Conservation (phyloP, 2,797 vertebrate genomes). For the Leptodactylus fallax region DNA sequence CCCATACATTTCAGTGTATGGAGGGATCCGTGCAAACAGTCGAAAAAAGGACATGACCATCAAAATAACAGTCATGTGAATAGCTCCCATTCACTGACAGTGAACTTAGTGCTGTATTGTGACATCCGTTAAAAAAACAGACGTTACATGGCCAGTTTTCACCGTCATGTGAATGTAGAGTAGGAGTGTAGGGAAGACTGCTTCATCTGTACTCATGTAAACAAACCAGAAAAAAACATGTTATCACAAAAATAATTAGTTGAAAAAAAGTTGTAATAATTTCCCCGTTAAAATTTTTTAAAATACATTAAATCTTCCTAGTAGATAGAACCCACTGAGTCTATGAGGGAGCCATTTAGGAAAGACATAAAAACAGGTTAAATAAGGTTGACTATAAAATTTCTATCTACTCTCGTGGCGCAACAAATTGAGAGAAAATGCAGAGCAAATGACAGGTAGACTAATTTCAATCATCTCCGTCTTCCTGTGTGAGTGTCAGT, state of each 20-base stretch:
- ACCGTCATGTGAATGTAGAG: no score
- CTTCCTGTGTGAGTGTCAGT: slow-evolving; percentile 67
- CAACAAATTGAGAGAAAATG: slow-evolving; percentile 67
- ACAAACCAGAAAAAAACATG: background rate
- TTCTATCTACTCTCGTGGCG: slow-evolving; percentile 62
- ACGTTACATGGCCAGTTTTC: no score
- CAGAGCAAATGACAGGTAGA: slow-evolving; percentile 65
- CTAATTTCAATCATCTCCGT: slow-evolving; percentile 72
- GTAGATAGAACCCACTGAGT: background rate
- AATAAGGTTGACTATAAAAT: slow-evolving; percentile 67
- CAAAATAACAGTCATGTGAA: no score
- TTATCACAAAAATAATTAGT: background rate
- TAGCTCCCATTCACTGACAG: no score
- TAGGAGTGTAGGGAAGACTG: background rate
- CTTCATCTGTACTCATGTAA: background rate
- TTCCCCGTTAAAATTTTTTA: background rate
- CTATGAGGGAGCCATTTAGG: slow-evolving; percentile 16
- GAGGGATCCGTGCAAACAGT: no score
- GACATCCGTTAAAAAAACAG: no score
- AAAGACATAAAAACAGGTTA: slow-evolving; percentile 61
- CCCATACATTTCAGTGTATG: no score
- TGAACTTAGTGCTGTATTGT: no score
- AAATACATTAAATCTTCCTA: background rate
- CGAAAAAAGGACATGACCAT: no score
- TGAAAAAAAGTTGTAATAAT: background rate